These are phyloP conservation scores for Drosophila nannoptera DNA, from an alignment of 1,140 invertebrate genomes.

Conservation along the genomic window DNA sequence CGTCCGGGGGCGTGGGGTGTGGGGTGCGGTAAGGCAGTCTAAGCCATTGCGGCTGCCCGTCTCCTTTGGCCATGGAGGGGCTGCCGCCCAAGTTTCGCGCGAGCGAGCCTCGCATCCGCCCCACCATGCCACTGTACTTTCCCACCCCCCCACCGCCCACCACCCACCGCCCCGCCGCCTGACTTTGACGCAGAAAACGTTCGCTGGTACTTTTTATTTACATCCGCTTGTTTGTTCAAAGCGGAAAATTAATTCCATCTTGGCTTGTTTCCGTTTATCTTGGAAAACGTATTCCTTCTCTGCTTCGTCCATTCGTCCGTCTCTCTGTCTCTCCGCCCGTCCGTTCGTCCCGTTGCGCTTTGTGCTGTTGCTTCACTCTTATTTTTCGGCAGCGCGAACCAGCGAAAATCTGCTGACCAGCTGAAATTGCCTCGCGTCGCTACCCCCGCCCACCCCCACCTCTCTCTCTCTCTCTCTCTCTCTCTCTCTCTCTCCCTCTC, in stretches of 20 bases:
- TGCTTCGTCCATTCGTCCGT: slow-evolving; percentile 14
- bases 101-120: neutral
- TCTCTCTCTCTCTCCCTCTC: neutral
- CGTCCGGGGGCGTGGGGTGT: neutral
- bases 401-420: slow-evolving; percentile 60
- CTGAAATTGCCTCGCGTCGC: slow-evolving; percentile 50
- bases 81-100: too few relatives aligned
- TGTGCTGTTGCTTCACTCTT: slow-evolving; percentile 62
- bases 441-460: neutral
- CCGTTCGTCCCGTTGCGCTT: slow-evolving; percentile 44
- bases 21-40: slow-evolving; percentile 3
- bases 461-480: neutral
- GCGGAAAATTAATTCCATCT: slow-evolving; percentile 79
- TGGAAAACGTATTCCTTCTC: slow-evolving; percentile 75
- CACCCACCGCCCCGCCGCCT: neutral
- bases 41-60: slow-evolving; percentile 41
- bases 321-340: neutral
- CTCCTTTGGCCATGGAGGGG: slow-evolving; percentile 8
- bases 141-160: too few relatives aligned
- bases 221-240: slow-evolving; percentile 79
- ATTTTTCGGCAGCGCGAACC: slow-evolving; percentile 49
- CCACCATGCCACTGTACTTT: too few relatives aligned
- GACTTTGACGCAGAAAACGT: slow-evolving; percentile 51
- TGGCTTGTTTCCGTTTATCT: slow-evolving; percentile 79
- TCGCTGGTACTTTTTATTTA: slow-evolving; percentile 73